Evolutionary conservation across 2,113 vertebrate species (phyloP).

Genomic region (Pomatorhinus ruficollis): DNA sequence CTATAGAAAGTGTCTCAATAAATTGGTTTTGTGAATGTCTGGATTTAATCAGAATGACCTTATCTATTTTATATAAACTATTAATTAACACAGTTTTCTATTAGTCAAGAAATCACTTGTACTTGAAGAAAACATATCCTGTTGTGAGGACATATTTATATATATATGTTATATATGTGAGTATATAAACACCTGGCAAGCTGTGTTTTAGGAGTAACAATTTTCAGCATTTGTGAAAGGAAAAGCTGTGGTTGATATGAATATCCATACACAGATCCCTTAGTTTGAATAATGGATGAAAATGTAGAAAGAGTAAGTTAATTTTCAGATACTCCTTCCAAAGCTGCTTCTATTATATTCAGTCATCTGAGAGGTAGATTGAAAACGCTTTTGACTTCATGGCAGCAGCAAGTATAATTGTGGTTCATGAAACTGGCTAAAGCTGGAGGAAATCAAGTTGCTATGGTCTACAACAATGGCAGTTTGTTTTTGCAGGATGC

Average conservation of each 20-base stretch:
- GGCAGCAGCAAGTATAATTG: slow-evolving; percentile 67
- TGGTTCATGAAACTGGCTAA: slow-evolving; percentile 64
- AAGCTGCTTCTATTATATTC: background rate
- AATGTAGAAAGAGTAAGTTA: background rate
- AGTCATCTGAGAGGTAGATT: slow-evolving; percentile 47
- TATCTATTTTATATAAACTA: background rate
- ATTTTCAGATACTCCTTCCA: slow-evolving; percentile 7
- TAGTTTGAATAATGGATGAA: slow-evolving; percentile 6
- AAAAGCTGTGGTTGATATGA: background rate
- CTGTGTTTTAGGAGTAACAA: background rate
- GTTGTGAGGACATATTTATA: background rate
- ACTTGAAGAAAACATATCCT: background rate
- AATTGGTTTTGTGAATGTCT: background rate
- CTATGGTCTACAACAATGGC: slow-evolving; percentile 54
- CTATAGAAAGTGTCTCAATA: background rate
- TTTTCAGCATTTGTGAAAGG: background rate
- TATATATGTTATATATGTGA: background rate
- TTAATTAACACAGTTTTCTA: background rate
- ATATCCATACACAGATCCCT: background rate
- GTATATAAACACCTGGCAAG: background rate
- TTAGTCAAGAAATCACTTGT: background rate
- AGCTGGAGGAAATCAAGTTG: slow-evolving; percentile 60
- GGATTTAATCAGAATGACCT: background rate
- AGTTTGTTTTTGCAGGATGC: slow-evolving; percentile 56
- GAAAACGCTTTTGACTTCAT: slow-evolving; percentile 56